phyloP scores from a whole-genome alignment of 2,113 vertebrate genomes.

The Nyctereutes procyonoides region DNA sequence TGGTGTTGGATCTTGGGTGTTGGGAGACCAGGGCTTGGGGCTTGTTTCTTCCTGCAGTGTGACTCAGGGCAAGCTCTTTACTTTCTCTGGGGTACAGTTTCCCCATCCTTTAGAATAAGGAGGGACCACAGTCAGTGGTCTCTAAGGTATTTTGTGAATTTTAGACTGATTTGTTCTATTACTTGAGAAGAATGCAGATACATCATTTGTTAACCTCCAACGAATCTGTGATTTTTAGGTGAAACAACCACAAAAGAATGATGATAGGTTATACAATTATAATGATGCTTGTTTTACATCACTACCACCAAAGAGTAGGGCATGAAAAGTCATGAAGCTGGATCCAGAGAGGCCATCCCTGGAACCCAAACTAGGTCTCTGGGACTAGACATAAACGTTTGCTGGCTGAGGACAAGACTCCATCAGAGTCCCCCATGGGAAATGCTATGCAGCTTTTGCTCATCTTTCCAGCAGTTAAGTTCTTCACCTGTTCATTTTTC shows the following conservation, averaged over 20 bases:
- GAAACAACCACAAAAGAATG: neutral
- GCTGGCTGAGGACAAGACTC: neutral
- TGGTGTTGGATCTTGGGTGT: neutral
- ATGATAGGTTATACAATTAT: neutral
- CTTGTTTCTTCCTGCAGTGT: conserved; percentile 32
- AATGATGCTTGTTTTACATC: neutral
- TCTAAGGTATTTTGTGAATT: conserved; percentile 41
- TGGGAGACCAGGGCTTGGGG: neutral
- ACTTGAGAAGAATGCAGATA: conserved; percentile 51
- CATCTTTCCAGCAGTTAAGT: neutral
- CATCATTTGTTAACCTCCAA: neutral
- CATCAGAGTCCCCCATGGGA: neutral
- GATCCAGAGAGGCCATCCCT: neutral
- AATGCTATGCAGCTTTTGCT: neutral
- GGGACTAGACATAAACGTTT: neutral
- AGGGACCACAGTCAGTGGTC: neutral
- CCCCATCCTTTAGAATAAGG: conserved; percentile 51
- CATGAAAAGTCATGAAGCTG: neutral
- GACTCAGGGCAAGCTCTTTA: conserved; percentile 4
- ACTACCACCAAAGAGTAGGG: neutral
- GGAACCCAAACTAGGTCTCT: neutral
- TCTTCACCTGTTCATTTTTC: neutral
- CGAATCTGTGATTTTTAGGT: conserved; percentile 1
- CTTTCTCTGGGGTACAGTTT: conserved; percentile 49
- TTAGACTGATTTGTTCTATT: conserved; percentile 56